A percentile compares a stretch with the other conserved stretches of the same genome.
Evolutionary conservation across 2,888 invertebrate species (phyloP).

Genomic region (Habrosyne pyritoides): DNA sequence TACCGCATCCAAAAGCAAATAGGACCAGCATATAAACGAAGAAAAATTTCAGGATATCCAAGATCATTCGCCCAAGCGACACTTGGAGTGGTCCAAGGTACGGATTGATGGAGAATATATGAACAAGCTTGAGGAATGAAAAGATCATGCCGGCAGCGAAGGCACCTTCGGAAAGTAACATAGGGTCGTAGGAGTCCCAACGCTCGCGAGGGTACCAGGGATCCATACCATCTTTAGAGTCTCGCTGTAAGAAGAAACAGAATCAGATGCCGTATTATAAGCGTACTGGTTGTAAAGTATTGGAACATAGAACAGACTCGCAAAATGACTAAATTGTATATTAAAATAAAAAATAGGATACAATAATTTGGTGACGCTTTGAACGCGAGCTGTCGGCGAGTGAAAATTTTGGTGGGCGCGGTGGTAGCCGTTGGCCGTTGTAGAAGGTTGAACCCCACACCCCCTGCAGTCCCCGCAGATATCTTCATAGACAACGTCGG

Average conservation of each 20-base stretch:
- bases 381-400: too few species aligned
- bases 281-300: too few species aligned
- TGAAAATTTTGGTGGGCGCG: too few species aligned
- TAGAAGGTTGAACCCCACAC: too few species aligned
- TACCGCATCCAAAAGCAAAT: slow-evolving; percentile 98
- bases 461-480: too few species aligned
- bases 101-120: slow-evolving; percentile 98
- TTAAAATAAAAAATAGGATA: too few species aligned
- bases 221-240: slow-evolving; percentile 87
- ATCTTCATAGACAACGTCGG: too few species aligned
- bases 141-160: slow-evolving; percentile 99
- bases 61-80: slow-evolving; percentile 95
- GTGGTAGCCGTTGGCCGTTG: too few species aligned
- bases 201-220: slow-evolving; percentile 94
- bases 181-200: slow-evolving; percentile 98
- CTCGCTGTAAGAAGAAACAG: slow-evolving; percentile 77
- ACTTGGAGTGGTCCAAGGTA: slow-evolving; percentile 97
- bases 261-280: background rate
- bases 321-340: too few species aligned
- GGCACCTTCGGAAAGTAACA: slow-evolving; percentile 95
- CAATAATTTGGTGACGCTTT: too few species aligned
- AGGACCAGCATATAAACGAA: slow-evolving; percentile 96
- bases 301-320: too few species aligned
- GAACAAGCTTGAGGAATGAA: slow-evolving; percentile 96
- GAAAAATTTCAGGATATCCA: slow-evolving; percentile 98